Evolutionary conservation across 2,888 invertebrate species (phyloP), one percentile per base, ranked within the genome.

Genomic region (Orthosia gracilis): DNA sequence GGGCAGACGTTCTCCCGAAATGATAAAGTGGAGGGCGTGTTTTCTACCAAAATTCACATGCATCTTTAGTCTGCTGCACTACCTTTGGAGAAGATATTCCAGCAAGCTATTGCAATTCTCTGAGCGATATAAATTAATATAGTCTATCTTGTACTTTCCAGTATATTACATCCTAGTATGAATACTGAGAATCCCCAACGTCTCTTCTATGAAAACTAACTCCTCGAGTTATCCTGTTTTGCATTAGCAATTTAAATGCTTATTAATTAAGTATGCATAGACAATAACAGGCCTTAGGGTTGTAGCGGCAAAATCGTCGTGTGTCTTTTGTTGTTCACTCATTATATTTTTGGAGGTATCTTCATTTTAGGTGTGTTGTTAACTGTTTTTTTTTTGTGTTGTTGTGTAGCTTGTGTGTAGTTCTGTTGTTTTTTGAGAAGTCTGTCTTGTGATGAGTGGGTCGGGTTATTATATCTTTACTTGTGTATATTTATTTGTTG

Each of bases 191-290:
- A 50, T 78, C 68, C 62, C 77, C 12, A 59, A 66, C 40, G 63
- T 59, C 88, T 62, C 82, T 85, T 91, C 91, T 73, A 91, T 87
- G 66, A 65, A 66, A 79, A 70, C 75, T 84, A 73, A 76, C 69
- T 85, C 75, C 52, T 80, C 65, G 55, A 72, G 73, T 82, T 82
- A 85, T 85, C 80, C 64, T 67, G 79, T 82, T 80, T 88, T 89
- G 88, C 91, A 94, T 94, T 94, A 92, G 94, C 93, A 94, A 89
- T 94, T 91, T 93, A 93, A 92, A 94, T 94, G 85, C 68, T 85
- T 84, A 90, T 90, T 92, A 94, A 94, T 94, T 93, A 93, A 89
- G 89, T 94, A 94, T 94, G 93, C 93, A 93, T 94, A 91, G 93
- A 93, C 92, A 92, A 92, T 92, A 92, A 92, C 90, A 88, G 88